phyloP scores from a whole-genome alignment of 2,888 invertebrate genomes.

The Amphipoea lucens region DNA sequence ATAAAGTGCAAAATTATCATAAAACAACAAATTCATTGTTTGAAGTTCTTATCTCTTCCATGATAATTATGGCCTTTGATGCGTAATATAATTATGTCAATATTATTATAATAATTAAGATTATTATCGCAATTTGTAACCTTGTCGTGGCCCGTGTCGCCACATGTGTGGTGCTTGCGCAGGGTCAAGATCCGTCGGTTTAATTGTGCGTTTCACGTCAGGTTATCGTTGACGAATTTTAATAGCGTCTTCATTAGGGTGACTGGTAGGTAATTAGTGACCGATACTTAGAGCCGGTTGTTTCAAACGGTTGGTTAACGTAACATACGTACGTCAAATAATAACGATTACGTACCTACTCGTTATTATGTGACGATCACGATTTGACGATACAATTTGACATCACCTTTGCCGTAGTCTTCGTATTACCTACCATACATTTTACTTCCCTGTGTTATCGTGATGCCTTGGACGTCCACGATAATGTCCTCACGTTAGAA shows the following conservation, averaged over 20 bases:
- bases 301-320: too few relatives aligned
- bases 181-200: not conserved
- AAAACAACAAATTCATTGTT: conserved; percentile 25
- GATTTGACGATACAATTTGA: too few relatives aligned
- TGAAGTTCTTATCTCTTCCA: conserved; percentile 26
- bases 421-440: not conserved
- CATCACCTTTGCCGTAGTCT: too few relatives aligned
- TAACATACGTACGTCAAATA: too few relatives aligned
- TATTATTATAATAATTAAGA: conserved; percentile 23
- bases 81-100: conserved; percentile 29
- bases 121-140: conserved; percentile 24
- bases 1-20: conserved; percentile 8
- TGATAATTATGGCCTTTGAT: conserved; percentile 4
- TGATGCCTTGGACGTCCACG: not conserved
- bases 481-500: not conserved
- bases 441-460: not conserved
- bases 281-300: too few relatives aligned
- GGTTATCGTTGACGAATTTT: not conserved
- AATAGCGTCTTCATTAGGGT: too few relatives aligned
- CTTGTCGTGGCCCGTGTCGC: not conserved
- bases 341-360: too few relatives aligned
- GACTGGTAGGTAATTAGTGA: too few relatives aligned
- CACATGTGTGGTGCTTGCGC: not conserved
- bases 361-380: too few relatives aligned
- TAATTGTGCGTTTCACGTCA: not conserved